phyloP scores from a whole-genome alignment of 2,888 invertebrate species.

The Leptopterna dolabrata region DNA sequence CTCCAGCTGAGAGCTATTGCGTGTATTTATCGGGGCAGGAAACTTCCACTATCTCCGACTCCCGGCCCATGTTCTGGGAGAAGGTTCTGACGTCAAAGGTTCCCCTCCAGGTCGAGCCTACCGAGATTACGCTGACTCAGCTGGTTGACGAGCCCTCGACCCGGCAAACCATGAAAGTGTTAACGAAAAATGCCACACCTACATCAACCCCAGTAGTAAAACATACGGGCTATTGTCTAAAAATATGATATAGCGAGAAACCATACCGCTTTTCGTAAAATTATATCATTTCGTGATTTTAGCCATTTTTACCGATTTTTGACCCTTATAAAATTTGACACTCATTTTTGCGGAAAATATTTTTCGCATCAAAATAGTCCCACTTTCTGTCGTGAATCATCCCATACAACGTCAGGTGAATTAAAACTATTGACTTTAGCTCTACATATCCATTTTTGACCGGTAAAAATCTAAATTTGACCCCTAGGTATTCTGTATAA shows the following conservation, averaged over 20 bases:
- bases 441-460: background rate
- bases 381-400: too few relatives aligned
- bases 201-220: background rate
- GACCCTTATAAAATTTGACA: too few relatives aligned
- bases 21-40: conserved; percentile 35
- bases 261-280: too few relatives aligned
- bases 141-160: background rate
- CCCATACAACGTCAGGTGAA: too few relatives aligned
- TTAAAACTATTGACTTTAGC: background rate
- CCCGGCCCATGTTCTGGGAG: background rate
- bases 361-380: too few relatives aligned
- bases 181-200: background rate
- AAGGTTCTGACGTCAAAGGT: conserved; percentile 27
- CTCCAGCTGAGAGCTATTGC: conserved; percentile 37
- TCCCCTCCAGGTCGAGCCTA: background rate
- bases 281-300: too few relatives aligned
- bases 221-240: too few relatives aligned
- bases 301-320: too few relatives aligned
- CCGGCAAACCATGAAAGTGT: background rate
- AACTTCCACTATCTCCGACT: conserved; percentile 40
- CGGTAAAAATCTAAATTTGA: too few relatives aligned
- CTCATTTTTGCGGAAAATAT: too few relatives aligned
- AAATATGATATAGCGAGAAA: too few relatives aligned
- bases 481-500: too few relatives aligned
- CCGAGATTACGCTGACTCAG: background rate